phyloP scores from a whole-genome alignment of 2,888 invertebrate genomes.

The Venustoraphidia nigricollis region DNA sequence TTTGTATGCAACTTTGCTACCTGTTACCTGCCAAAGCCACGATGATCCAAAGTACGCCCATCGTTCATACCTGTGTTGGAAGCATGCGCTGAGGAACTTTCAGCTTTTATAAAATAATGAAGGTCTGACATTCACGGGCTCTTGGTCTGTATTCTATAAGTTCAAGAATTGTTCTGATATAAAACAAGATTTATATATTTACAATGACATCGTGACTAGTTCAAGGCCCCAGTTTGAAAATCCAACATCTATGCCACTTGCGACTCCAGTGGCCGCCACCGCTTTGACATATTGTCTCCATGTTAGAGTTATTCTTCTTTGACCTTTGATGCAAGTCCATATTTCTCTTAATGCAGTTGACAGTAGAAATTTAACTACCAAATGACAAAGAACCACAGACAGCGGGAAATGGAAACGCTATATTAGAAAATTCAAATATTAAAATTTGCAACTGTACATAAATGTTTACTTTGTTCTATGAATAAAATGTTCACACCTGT shows the following conservation, averaged over 20 bases:
- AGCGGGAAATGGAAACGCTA: conserved; percentile 82
- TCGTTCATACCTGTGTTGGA: too few relatives aligned
- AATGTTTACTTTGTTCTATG: conserved; percentile 5
- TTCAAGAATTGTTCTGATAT: too few relatives aligned
- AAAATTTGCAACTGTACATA: not conserved
- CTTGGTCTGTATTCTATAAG: too few relatives aligned
- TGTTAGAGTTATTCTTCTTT: conserved; percentile 48
- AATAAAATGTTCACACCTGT: conserved; percentile 37
- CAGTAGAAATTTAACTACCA: conserved; percentile 74
- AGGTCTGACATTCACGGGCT: too few relatives aligned
- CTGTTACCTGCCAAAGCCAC: too few relatives aligned
- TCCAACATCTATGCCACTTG: conserved; percentile 92
- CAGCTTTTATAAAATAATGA: too few relatives aligned
- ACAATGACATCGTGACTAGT: conserved; percentile 84
- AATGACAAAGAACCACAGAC: conserved; percentile 77
- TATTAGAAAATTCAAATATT: conserved; percentile 13
- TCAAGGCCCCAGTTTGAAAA: conserved; percentile 97
- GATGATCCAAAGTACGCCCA: too few relatives aligned
- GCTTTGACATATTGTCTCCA: conserved; percentile 66
- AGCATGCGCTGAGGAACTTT: too few relatives aligned
- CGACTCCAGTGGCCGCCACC: conserved; percentile 74
- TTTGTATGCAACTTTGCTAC: too few relatives aligned
- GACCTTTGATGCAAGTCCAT: conserved; percentile 38
- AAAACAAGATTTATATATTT: conserved; percentile 22
- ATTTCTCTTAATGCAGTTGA: conserved; percentile 52